Base-by-base conservation (phyloP, 1,140 invertebrate genomes). In the Andrena cerasifolii region DNA sequence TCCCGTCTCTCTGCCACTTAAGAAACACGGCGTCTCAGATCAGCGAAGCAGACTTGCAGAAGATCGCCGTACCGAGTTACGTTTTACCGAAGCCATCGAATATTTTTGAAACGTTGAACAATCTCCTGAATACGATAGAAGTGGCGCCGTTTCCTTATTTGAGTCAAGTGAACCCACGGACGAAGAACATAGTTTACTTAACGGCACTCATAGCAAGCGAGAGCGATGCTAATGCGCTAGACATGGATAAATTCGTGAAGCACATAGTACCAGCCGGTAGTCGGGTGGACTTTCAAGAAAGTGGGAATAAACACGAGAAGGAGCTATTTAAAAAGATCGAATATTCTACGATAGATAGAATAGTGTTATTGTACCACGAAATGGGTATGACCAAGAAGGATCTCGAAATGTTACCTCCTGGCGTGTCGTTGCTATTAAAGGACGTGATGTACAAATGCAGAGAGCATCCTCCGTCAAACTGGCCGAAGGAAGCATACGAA, bases 361-460 rank as follows among this genome's bases (percentile, higher is more conserved):
- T 92, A 53, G 87, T 92, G 45, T 79, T 90, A 31, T 70, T 90
- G 14, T 92, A 90, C 58, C 80, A 90, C 31, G 88, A 92, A 77
- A 89, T 91, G 85, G 88, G 88, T 53, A 94, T 98, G 67, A 96
- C 94, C 0, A 93, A 94, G 18, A 92, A 94, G 24, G 95, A 97
- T 74, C 90, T 99, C 2, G 95, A 96, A 81, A 95, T 94, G 45
- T 91, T 98, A 21, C 97, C 97, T 0, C 94, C 95, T 0, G 96
- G 96, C 0, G 89, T 98, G 26, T 94, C 95, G 28, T 92, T 98
- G 8, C 93, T 97, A 4, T 90, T 98, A 4, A 94, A 95, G 47
- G 95, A 97, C 78, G 94, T 96, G 0, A 94, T 98, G 83, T 95
- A 96, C 83, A 93, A 95, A 75, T 97, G 96, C 83, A 94, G 97